Percentiles rank a stretch among this genome's conserved stretches.
These are phyloP conservation scores for Nothoprocta pentlandii DNA, from an alignment of 2,113 vertebrate genomes.

Conservation along the genomic window DNA sequence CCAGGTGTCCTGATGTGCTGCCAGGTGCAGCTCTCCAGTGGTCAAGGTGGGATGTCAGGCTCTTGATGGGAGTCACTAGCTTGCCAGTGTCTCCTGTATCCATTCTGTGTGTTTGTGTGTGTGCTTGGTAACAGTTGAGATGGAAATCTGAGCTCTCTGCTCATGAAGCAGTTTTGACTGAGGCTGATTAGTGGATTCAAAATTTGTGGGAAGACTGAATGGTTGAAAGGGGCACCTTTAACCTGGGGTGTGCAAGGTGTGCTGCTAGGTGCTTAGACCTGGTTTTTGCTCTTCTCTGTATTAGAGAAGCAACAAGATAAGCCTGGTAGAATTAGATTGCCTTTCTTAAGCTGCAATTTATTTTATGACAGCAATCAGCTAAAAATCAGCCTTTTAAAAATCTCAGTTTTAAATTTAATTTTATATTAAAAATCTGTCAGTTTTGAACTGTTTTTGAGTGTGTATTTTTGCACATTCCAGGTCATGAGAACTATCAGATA, in stretches of 20 bases:
- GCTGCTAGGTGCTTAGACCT: neutral
- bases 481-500: neutral
- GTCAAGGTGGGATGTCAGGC: neutral
- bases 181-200: neutral
- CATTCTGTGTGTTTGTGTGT: no score
- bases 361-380: neutral
- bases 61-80: neutral
- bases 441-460: neutral
- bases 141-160: neutral
- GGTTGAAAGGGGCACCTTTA: neutral
- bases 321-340: neutral
- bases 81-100: neutral
- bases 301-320: neutral
- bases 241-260: neutral
- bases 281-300: neutral
- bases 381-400: neutral
- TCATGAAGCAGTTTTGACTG: neutral
- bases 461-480: neutral
- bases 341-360: neutral
- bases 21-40: neutral
- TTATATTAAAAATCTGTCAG: neutral
- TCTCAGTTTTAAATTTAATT: neutral
- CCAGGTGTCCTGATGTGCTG: accelerated
- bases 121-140: neutral
- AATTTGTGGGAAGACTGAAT: neutral